Evolutionary conservation across 2,797 vertebrate genomes (phyloP).

Genomic region (Coranthus polyacanthus): DNA sequence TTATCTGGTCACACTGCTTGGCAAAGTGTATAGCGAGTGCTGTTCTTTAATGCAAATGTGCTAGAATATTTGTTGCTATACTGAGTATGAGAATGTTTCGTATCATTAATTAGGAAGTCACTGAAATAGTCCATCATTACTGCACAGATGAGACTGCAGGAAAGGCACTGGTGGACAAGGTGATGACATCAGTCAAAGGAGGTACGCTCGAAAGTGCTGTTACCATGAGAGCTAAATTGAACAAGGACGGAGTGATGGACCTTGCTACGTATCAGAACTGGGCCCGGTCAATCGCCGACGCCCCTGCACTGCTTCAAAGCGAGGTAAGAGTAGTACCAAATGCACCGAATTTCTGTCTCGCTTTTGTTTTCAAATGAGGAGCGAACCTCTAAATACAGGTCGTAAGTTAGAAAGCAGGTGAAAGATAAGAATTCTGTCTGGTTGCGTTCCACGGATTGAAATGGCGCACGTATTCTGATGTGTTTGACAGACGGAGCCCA

Average conservation of each 20-base stretch:
- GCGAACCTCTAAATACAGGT: too few species aligned
- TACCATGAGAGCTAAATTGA: slow-evolving; percentile 83
- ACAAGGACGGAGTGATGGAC: slow-evolving; percentile 72
- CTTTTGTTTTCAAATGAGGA: not conserved
- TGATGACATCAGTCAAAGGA: slow-evolving; percentile 88
- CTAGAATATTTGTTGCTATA: too few species aligned
- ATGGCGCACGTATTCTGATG: not conserved
- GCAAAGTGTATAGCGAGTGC: not conserved
- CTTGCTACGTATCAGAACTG: slow-evolving; percentile 82
- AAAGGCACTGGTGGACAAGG: slow-evolving; percentile 82
- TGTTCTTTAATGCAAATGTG: not conserved
- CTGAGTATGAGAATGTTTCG: not conserved
- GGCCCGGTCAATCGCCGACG: slow-evolving; percentile 83
- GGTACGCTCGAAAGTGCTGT: slow-evolving; percentile 79
- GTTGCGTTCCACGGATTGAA: not conserved
- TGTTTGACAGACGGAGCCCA: slow-evolving; percentile 85
- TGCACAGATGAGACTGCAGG: not conserved
- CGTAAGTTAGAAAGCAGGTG: not conserved
- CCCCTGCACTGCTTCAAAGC: slow-evolving; percentile 86
- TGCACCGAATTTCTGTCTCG: not conserved
- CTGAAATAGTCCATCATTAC: not conserved
- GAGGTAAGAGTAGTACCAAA: slow-evolving; percentile 78
- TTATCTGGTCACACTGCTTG: not conserved
- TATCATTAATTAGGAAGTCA: too few species aligned
- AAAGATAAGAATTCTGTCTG: not conserved